phyloP scores from a whole-genome alignment of 2,113 vertebrate species.

The Vimba vimba region DNA sequence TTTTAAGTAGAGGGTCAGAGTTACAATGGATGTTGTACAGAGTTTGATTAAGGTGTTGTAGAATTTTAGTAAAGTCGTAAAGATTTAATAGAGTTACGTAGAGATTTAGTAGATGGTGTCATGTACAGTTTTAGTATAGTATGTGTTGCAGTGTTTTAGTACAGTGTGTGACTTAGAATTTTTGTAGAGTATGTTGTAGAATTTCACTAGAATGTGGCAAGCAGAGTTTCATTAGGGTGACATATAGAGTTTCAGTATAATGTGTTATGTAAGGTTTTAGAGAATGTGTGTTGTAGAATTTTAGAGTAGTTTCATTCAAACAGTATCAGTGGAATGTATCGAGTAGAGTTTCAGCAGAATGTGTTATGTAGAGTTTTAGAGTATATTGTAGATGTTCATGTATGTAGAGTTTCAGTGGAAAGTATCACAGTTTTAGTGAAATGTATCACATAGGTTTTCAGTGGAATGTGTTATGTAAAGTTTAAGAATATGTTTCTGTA shows the following conservation, averaged over 20 bases:
- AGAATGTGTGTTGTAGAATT: too few relatives aligned
- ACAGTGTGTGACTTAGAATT: neutral
- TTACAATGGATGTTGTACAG: conserved; percentile 2
- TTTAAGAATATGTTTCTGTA: neutral
- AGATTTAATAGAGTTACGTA: neutral
- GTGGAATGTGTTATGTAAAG: too few relatives aligned
- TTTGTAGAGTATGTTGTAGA: neutral
- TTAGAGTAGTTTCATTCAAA: too few relatives aligned
- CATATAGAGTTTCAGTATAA: neutral
- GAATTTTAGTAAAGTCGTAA: neutral
- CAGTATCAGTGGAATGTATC: neutral
- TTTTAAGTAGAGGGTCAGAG: neutral
- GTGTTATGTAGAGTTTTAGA: neutral
- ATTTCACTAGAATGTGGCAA: neutral
- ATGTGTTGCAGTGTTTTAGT: neutral
- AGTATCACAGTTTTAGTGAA: neutral
- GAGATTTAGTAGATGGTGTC: neutral
- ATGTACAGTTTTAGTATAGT: neutral
- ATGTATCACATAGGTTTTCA: neutral
- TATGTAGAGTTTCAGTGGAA: neutral
- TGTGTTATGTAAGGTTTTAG: neutral
- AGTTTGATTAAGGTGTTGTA: neutral
- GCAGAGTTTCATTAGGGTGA: neutral
- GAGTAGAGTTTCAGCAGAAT: neutral
- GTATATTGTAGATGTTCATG: neutral